These are phyloP conservation scores for Bellardia pandia DNA, from an alignment of 2,888 invertebrate genomes.

Conservation along the genomic window DNA sequence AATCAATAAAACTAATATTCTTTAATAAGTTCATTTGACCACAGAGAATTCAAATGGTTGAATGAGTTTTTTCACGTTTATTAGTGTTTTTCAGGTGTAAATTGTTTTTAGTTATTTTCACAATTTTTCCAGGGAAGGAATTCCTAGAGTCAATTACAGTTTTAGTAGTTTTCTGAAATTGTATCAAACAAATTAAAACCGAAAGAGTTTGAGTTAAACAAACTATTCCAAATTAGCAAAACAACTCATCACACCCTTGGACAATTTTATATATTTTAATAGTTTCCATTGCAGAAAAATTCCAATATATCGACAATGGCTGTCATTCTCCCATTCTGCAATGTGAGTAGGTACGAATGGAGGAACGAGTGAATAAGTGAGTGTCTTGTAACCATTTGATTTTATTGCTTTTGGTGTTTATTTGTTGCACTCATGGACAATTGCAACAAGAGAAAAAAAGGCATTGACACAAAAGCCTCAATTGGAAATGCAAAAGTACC, in stretches of 20 bases:
- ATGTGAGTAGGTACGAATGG: neutral
- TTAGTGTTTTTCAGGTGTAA: neutral
- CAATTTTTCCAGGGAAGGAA: conserved; percentile 5
- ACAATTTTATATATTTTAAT: neutral
- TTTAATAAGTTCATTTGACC: conserved; percentile 58
- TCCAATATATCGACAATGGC: conserved; percentile 14
- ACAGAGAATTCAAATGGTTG: conserved; percentile 56
- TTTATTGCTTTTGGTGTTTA: conserved; percentile 72
- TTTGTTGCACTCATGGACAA: conserved; percentile 69
- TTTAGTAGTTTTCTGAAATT: too few relatives aligned
- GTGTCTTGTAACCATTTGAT: conserved; percentile 57
- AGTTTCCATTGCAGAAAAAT: neutral
- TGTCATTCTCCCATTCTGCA: conserved; percentile 33
- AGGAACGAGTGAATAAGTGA: too few relatives aligned
- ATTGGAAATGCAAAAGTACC: conserved; percentile 74
- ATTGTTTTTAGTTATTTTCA: neutral
- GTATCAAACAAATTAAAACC: too few relatives aligned
- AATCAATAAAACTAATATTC: conserved; percentile 39
- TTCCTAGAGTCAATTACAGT: neutral
- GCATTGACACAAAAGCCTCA: conserved; percentile 80
- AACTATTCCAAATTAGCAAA: too few relatives aligned
- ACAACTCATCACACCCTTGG: too few relatives aligned
- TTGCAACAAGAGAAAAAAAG: conserved; percentile 74
- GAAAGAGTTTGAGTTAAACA: too few relatives aligned
- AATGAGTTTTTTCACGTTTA: conserved; percentile 45